These are phyloP conservation scores for Phenganax stokvisi DNA, from an alignment of 92 coral and sea anemone species.

Conservation along the genomic window DNA sequence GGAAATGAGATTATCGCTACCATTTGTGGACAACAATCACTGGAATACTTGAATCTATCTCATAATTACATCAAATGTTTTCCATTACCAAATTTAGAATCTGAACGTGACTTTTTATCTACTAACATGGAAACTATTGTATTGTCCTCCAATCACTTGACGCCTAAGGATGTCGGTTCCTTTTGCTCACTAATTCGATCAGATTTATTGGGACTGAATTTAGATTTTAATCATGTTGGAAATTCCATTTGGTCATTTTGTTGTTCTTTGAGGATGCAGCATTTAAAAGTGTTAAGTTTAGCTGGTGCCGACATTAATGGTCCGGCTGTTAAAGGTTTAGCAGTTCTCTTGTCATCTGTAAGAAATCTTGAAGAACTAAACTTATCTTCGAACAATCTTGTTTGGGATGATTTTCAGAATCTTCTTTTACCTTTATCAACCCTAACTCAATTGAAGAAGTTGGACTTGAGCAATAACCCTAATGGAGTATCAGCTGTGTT, in stretches of 20 bases:
- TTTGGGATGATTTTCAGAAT: background rate
- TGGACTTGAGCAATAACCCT: constrained; percentile 15
- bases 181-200: too few relatives aligned
- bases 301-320: background rate
- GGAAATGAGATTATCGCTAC: too few relatives aligned
- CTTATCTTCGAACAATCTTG: constrained; percentile 6
- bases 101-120: too few relatives aligned
- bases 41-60: too few relatives aligned
- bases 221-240: too few relatives aligned
- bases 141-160: too few relatives aligned
- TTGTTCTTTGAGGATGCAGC: background rate
- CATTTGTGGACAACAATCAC: too few relatives aligned
- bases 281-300: constrained; percentile 12
- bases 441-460: constrained; percentile 1
- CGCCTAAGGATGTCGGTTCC: too few relatives aligned
- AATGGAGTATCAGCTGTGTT: constrained; percentile 10
- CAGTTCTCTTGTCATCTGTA: background rate
- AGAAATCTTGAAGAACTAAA: constrained; percentile 4
- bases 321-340: background rate
- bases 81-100: too few relatives aligned
- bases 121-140: too few relatives aligned
- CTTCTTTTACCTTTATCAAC: background rate
- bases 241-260: background rate
- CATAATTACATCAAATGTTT: too few relatives aligned
- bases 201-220: too few relatives aligned